Conservation (phyloP, 2,888 invertebrate genomes). For the Tetragonula carbonaria region DNA sequence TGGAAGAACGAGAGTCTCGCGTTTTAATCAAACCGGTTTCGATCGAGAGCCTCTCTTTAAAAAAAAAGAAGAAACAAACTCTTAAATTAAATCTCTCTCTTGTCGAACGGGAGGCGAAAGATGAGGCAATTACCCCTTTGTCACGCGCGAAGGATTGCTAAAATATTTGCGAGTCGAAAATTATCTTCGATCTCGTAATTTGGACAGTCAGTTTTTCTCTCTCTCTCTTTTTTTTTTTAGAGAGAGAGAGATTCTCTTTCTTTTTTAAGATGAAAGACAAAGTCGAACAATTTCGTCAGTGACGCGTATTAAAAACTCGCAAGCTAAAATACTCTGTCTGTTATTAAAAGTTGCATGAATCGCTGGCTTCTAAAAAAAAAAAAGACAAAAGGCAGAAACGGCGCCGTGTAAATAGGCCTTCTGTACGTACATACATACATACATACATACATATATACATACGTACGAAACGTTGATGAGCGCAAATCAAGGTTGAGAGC, state of each 20-base stretch:
- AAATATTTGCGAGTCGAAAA: background rate
- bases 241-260: background rate
- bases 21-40: no score
- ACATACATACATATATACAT: background rate
- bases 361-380: background rate
- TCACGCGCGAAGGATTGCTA: no score
- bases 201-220: background rate
- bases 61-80: no score
- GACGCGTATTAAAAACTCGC: background rate
- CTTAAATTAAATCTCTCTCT: no score
- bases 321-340: background rate
- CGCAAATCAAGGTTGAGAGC: slow-evolving; percentile 34
- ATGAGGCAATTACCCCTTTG: no score
- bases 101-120: no score
- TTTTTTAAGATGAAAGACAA: background rate
- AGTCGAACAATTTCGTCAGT: no score
- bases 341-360: background rate
- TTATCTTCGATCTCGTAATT: background rate
- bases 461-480: slow-evolving; percentile 12
- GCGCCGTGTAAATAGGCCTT: background rate
- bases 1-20: no score
- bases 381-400: background rate
- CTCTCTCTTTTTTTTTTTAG: background rate
- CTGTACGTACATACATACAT: background rate
- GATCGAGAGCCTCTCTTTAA: no score